These are phyloP conservation scores for Dallia pectoralis DNA, from an alignment of 2,797 vertebrate genomes.

Conservation along the genomic window DNA sequence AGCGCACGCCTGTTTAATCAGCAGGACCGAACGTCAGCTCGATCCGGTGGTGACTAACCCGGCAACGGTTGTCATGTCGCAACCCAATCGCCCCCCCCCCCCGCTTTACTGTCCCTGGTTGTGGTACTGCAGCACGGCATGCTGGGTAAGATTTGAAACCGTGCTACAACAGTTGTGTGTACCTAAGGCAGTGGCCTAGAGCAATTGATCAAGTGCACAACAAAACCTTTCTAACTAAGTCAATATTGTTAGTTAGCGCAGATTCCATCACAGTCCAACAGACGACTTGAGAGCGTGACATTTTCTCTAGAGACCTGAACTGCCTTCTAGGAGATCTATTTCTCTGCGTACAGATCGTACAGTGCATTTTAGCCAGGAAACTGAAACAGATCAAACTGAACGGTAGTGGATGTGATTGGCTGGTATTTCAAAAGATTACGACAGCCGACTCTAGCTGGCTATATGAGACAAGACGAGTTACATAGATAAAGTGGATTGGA, in stretches of 20 bases:
- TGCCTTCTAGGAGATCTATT: slow-evolving; percentile 95
- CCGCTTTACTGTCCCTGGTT: slow-evolving; percentile 9
- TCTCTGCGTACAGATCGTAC: slow-evolving; percentile 90
- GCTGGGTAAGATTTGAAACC: too few relatives aligned
- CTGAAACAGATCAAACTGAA: slow-evolving; percentile 27
- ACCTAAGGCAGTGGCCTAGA: too few relatives aligned
- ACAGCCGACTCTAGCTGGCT: neutral
- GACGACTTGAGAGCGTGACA: slow-evolving; percentile 70
- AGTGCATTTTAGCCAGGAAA: slow-evolving; percentile 67
- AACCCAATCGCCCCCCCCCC: too few relatives aligned
- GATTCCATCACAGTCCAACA: slow-evolving; percentile 79
- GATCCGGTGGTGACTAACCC: slow-evolving; percentile 59
- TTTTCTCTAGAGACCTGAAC: slow-evolving; percentile 84
- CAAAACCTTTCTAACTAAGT: neutral
- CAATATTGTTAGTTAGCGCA: slow-evolving; percentile 8
- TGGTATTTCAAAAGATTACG: neutral
- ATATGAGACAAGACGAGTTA: neutral
- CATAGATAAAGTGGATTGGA: too few relatives aligned
- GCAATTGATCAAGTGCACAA: too few relatives aligned
- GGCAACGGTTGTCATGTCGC: slow-evolving; percentile 48
- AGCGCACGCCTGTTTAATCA: slow-evolving; percentile 65
- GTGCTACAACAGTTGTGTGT: too few relatives aligned
- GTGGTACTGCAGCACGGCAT: too few relatives aligned
- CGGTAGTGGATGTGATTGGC: too few relatives aligned
- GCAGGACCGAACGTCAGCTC: slow-evolving; percentile 45